phyloP scores from a whole-genome alignment of 2,797 vertebrate species.

The Lates japonicus region DNA sequence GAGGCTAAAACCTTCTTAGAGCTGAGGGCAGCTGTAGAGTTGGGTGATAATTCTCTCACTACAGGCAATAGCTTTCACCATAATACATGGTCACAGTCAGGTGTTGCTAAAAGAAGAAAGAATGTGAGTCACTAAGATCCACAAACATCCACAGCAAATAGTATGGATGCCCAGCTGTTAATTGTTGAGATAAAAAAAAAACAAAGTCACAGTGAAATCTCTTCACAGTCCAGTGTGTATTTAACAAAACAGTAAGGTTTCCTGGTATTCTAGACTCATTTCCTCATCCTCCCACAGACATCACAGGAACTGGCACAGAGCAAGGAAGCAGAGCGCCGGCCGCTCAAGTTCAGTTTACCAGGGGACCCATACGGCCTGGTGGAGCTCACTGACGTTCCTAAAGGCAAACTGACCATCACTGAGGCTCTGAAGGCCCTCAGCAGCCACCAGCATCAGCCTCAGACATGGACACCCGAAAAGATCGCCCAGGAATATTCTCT shows the following conservation, averaged over 20 bases:
- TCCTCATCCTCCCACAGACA: constrained; percentile 28
- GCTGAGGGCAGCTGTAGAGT: too few species aligned
- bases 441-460: constrained; percentile 89
- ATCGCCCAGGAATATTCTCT: constrained; percentile 92
- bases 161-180: too few species aligned
- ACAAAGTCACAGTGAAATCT: neutral
- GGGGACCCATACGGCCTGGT: constrained; percentile 52
- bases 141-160: too few species aligned
- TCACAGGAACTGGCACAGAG: neutral
- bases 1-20: too few species aligned
- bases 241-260: neutral
- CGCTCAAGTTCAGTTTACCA: constrained; percentile 81
- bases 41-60: too few species aligned
- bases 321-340: constrained; percentile 69
- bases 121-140: too few species aligned
- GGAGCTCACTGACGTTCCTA: constrained; percentile 87
- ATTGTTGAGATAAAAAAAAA: neutral
- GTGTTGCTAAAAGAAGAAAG: too few species aligned
- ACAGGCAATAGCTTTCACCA: too few species aligned
- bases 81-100: too few species aligned
- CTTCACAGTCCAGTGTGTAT: neutral
- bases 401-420: constrained; percentile 91
- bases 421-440: constrained; percentile 91
- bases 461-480: constrained; percentile 91
- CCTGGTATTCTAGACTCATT: neutral